Evolutionary conservation across 2,797 vertebrate genomes (phyloP).

Genomic region (Arctocebus calabarensis): DNA sequence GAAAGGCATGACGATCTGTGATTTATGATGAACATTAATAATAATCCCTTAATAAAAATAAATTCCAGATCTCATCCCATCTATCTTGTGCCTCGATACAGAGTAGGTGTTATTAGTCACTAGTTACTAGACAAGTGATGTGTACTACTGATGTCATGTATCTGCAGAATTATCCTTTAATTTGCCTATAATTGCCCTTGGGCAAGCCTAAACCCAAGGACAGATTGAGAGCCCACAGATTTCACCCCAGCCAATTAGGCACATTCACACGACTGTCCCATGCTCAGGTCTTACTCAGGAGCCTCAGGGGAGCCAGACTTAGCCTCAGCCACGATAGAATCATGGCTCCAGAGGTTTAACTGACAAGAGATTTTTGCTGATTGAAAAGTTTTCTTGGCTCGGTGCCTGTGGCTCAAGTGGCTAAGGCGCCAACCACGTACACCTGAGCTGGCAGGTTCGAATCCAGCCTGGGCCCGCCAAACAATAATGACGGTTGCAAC

Average conservation of each 20-base stretch:
- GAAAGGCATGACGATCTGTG: background rate
- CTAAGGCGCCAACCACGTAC: no score
- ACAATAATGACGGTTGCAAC: no score
- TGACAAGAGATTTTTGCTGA: background rate
- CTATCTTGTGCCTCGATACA: slow-evolving; percentile 25
- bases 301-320: background rate
- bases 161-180: slow-evolving; percentile 72
- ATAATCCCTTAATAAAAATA: slow-evolving; percentile 69
- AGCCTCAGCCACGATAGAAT: background rate
- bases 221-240: slow-evolving; percentile 57
- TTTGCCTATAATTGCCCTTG: slow-evolving; percentile 62
- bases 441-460: no score
- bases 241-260: slow-evolving; percentile 50
- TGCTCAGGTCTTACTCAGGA: background rate
- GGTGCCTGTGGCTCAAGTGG: no score
- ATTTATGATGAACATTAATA: slow-evolving; percentile 55
- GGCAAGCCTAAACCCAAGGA: slow-evolving; percentile 54
- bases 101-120: background rate
- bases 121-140: slow-evolving; percentile 39
- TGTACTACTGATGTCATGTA: slow-evolving; percentile 63
- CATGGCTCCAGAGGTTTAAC: background rate
- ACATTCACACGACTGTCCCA: background rate
- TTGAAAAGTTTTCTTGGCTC: background rate
- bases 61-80: slow-evolving; percentile 43
- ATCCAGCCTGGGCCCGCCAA: no score